phyloP scores from a whole-genome alignment of 2,888 invertebrate genomes.

The Agapetus fuscipes region DNA sequence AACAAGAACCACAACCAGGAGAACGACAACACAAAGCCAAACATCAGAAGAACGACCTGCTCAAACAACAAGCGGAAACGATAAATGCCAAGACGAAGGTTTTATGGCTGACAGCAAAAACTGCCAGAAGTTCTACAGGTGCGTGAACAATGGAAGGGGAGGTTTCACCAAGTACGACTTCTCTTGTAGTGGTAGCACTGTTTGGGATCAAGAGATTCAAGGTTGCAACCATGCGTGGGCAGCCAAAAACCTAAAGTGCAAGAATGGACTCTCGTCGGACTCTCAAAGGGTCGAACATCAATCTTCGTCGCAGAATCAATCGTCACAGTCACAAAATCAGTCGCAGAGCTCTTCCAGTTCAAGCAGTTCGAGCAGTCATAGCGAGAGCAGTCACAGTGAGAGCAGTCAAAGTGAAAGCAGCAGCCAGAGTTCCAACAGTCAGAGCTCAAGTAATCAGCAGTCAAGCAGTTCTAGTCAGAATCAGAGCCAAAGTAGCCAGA shows the following conservation, averaged over 20 bases:
- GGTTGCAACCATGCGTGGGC: constrained; percentile 51
- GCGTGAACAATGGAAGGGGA: constrained; percentile 42
- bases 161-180: constrained; percentile 43
- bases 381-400: neutral
- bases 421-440: neutral
- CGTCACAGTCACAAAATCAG: constrained; percentile 12
- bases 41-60: constrained; percentile 5
- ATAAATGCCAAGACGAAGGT: constrained; percentile 43
- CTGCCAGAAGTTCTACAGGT: constrained; percentile 59
- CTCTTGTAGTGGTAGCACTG: constrained; percentile 48
- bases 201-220: constrained; percentile 47
- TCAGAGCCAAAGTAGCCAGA: neutral
- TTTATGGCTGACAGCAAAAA: constrained; percentile 49
- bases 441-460: neutral
- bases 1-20: constrained; percentile 1
- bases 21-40: constrained; percentile 14
- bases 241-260: constrained; percentile 27
- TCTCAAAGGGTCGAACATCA: neutral
- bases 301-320: neutral
- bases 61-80: constrained; percentile 10
- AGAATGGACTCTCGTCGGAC: neutral
- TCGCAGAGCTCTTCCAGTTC: constrained; percentile 1
- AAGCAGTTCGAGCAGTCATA: constrained; percentile 1
- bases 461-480: constrained; percentile 2
- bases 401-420: neutral